Conservation (phyloP, 2,888 invertebrate genomes). For the Ypsolopha scabrella region DNA sequence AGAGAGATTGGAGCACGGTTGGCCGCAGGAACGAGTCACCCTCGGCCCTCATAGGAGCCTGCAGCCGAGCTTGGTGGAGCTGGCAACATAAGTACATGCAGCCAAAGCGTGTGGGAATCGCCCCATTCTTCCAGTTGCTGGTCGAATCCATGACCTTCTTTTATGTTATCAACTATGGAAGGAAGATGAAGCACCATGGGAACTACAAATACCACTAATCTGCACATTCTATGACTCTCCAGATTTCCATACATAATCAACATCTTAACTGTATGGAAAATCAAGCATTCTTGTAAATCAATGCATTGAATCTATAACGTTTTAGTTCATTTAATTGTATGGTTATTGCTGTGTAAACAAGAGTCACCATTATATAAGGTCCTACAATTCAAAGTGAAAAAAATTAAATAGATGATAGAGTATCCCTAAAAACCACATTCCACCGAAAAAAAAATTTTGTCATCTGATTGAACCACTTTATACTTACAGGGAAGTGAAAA, state of each 20-base stretch:
- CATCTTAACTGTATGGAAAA: too few relatives aligned
- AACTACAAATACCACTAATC: constrained; percentile 91
- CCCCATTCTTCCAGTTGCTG: constrained; percentile 82
- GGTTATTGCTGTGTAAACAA: too few relatives aligned
- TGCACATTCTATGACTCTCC: background rate
- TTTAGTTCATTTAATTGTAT: constrained; percentile 18
- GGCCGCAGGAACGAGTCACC: constrained; percentile 86
- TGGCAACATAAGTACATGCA: constrained; percentile 92
- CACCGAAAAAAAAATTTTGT: too few relatives aligned
- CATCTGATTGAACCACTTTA: too few relatives aligned
- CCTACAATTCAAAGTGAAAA: too few relatives aligned
- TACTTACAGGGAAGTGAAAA: too few relatives aligned
- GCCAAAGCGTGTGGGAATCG: constrained; percentile 80
- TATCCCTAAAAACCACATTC: too few relatives aligned
- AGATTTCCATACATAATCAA: too few relatives aligned
- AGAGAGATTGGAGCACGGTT: constrained; percentile 88
- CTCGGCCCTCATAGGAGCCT: constrained; percentile 71
- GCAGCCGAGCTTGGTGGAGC: constrained; percentile 90
- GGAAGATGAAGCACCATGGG: constrained; percentile 82
- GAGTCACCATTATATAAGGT: too few relatives aligned
- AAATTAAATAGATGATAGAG: too few relatives aligned
- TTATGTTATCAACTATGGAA: constrained; percentile 86
- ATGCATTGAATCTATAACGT: constrained; percentile 12
- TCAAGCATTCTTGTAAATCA: too few relatives aligned
- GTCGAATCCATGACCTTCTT: constrained; percentile 79